These are phyloP conservation scores for Lipophrys pholis DNA, from an alignment of 2,113 vertebrate genomes.

Conservation along the genomic window DNA sequence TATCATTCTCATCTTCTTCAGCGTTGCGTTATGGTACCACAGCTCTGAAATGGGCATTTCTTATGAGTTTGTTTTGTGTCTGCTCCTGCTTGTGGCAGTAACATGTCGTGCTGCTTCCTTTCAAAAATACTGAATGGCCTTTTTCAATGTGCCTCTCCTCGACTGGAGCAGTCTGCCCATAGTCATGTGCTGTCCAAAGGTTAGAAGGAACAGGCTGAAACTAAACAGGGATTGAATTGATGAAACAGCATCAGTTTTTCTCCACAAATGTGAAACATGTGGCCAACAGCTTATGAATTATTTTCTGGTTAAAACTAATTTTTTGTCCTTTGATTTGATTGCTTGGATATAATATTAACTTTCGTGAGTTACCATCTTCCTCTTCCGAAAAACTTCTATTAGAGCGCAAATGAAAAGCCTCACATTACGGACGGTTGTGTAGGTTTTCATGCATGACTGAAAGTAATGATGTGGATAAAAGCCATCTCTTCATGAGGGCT, in stretches of 20 bases:
- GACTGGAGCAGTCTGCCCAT: constrained; percentile 70
- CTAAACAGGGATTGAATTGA: constrained; percentile 20
- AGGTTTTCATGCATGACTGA: constrained; percentile 1
- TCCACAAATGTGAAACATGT: constrained; percentile 47
- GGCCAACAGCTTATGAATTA: constrained; percentile 15
- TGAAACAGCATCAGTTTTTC: constrained; percentile 21
- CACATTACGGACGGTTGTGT: not conserved
- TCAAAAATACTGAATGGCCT: constrained; percentile 79
- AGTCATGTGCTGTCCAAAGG: constrained; percentile 56
- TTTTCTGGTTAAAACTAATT: not conserved
- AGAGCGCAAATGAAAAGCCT: not conserved
- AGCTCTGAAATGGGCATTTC: constrained; percentile 44
- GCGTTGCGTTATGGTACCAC: constrained; percentile 39
- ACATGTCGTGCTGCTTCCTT: constrained; percentile 72
- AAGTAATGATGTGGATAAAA: constrained; percentile 31
- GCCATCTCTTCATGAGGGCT: constrained; percentile 1
- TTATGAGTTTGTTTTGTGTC: constrained; percentile 56
- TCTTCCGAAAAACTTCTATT: not conserved
- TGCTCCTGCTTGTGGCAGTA: constrained; percentile 62
- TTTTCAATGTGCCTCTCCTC: constrained; percentile 84
- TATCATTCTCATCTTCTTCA: constrained; percentile 28
- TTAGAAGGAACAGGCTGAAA: constrained; percentile 39
- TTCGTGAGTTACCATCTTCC: not conserved
- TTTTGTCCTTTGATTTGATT: constrained; percentile 13
- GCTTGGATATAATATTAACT: constrained; percentile 31